phyloP scores from a whole-genome alignment of 2,113 vertebrate genomes.

The Urocitellus parryii region DNA sequence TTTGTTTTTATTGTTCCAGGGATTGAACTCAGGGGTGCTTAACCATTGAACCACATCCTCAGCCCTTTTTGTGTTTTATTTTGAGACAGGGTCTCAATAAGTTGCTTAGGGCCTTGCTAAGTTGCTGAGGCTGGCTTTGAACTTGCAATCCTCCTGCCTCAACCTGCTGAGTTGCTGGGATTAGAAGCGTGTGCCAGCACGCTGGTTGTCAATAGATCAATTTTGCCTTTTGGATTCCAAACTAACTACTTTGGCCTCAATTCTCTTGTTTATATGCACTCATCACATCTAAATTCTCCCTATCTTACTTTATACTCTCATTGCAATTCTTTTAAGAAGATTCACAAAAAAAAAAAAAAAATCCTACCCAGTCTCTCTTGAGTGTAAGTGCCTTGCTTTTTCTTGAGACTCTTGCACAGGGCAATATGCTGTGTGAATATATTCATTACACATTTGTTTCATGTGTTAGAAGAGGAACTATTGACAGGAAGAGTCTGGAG shows the following conservation, averaged over 20 bases:
- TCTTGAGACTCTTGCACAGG: not conserved
- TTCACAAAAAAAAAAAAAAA: too few relatives aligned
- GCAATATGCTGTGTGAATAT: not conserved
- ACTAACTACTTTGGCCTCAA: not conserved
- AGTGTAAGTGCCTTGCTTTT: not conserved
- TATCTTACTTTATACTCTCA: not conserved
- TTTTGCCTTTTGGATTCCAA: not conserved
- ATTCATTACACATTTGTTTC: not conserved
- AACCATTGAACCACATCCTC: too few relatives aligned
- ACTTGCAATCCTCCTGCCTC: too few relatives aligned
- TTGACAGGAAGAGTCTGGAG: slow-evolving; percentile 49
- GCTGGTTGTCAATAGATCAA: too few relatives aligned
- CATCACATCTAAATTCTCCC: not conserved
- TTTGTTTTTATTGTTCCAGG: too few relatives aligned
- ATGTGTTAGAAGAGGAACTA: not conserved
- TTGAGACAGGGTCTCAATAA: too few relatives aligned
- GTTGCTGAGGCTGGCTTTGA: too few relatives aligned
- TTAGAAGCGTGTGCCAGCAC: too few relatives aligned
- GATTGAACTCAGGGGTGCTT: too few relatives aligned
- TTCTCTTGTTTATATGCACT: not conserved
- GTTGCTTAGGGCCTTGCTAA: too few relatives aligned
- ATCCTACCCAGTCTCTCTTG: not conserved
- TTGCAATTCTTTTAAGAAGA: not conserved
- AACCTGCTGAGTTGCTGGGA: too few relatives aligned
- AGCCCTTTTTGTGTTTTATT: too few relatives aligned